Conservation (phyloP, 2,797 vertebrate species). For the Agapornis canus region DNA sequence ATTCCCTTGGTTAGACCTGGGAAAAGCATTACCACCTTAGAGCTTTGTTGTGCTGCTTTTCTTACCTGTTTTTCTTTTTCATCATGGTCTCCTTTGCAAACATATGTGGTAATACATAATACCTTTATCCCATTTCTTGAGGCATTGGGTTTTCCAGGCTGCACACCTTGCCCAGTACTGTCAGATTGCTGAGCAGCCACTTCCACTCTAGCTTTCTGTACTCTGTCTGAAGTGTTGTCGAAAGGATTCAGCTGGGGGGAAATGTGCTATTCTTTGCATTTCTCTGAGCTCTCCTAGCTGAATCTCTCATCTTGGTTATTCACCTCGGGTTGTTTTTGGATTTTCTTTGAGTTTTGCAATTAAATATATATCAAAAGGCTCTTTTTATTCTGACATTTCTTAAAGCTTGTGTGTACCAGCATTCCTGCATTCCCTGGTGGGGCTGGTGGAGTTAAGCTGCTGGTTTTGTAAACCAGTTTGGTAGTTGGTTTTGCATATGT, state of each 20-base stretch:
- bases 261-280: background rate
- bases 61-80: no score
- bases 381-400: background rate
- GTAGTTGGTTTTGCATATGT: background rate
- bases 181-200: background rate
- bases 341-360: conserved; percentile 47
- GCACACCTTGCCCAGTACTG: background rate
- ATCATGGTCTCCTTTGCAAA: background rate
- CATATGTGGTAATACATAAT: accelerated
- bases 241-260: background rate
- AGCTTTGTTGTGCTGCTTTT: background rate
- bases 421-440: background rate
- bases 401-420: background rate
- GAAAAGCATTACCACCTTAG: background rate
- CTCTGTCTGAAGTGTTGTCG: background rate
- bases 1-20: background rate
- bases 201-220: background rate
- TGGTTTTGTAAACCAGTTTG: background rate
- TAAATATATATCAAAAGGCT: conserved; percentile 61
- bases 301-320: background rate
- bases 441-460: background rate
- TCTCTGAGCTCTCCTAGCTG: background rate
- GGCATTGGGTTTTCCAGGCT: background rate
- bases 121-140: background rate
- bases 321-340: background rate